Evolutionary conservation across 2,113 vertebrate species (phyloP), one percentile per base, ranked within the genome.

Genomic region (Neogale vison): DNA sequence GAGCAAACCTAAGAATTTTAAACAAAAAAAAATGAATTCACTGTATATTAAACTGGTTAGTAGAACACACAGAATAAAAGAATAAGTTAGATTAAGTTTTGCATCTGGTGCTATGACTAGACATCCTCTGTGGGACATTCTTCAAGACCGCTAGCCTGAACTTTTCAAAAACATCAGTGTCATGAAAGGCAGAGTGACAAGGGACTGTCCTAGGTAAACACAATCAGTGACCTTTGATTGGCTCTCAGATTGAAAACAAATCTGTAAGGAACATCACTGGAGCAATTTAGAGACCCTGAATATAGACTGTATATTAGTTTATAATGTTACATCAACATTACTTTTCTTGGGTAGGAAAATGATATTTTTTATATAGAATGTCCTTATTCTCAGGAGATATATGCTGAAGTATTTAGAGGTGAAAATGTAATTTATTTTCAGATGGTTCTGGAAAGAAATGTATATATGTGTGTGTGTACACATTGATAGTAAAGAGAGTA

Each of bases 341-440:
- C 29, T 86, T 81, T 88, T 93, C 24, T 89, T 82, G 79, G 31
- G 36, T 69, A 85, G 42, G 57, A 94, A 92, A 96, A 45, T 67
- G 20, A 6, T 59, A 31, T 57, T 93, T 95, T 26, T 84, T 76
- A 36, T 74, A 24, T 76, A 63, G 18, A 93, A 88, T 61, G 26
- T 15, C 39, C 50, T 83, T 77, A 39, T 91, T 93, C 55, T 76
- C 42, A 55, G 86, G 71, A 82, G 20, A 76, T 69, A 61, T 3
- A 67, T 79, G n/a, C 67, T 80, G 4, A 96, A 91, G 14, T 81
- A 39, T 88, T 71, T 67, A 36, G 79, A 31, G 12, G 65, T 85
- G 34, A 96, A 93, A 93, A 89, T 87, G 29, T 84, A 50, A 34
- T 92, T 91, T 92, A 71, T 55, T 94, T 92, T 85, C 52, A 92